Base-by-base conservation (phyloP, 2,888 invertebrate species). In the Drosophila neotestacea region DNA sequence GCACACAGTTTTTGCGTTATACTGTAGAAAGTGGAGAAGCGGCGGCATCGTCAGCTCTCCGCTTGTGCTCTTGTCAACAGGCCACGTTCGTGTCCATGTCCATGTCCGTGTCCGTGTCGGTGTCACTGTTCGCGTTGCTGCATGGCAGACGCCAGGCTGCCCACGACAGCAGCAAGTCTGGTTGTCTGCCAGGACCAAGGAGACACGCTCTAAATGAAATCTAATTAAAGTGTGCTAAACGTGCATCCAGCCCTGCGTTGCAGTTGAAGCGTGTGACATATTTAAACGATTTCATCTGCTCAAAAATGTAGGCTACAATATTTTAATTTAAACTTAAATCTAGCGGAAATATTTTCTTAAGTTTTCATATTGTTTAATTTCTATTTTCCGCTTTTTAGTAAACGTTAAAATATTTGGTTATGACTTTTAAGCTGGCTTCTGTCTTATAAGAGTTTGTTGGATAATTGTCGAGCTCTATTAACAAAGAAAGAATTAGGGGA, bases 191-290 rank as follows among this genome's bases (percentile, higher is more conserved):
- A 58, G 51, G 47, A 47, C 47, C 46, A 54, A 55, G 41, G 13
- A 62, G 73, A 52, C 69, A 50, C 50, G 62, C 59, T 69, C 70
- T 64, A 77, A 85, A 73, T 81, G 77, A 84, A 85, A 85, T 85
- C 88, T 88, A 88, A 85, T 85, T 85, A 85, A 81, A 79, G 79
- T 63, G 66, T 48, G 61, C 42, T 68, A 61, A 83, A 77, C 79
- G 82, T 84, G 81, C 81, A 73, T 59, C 34, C 30, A 42, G 38
- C 61, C 51, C 44, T 67, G 38, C 55, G 51, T 46, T 71, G 73
- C 78, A 81, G 56, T 64, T 65, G 47, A 52, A 70, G 62, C 60
- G 32, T 59, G 48, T 42, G 44, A 62, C 39, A 59, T 51, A 65
- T 67, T 61, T 16, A 42, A 77, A 56, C 48, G 39, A 13, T 73